Conservation (phyloP, 2,888 invertebrate genomes). For the Autographa pulchrina region DNA sequence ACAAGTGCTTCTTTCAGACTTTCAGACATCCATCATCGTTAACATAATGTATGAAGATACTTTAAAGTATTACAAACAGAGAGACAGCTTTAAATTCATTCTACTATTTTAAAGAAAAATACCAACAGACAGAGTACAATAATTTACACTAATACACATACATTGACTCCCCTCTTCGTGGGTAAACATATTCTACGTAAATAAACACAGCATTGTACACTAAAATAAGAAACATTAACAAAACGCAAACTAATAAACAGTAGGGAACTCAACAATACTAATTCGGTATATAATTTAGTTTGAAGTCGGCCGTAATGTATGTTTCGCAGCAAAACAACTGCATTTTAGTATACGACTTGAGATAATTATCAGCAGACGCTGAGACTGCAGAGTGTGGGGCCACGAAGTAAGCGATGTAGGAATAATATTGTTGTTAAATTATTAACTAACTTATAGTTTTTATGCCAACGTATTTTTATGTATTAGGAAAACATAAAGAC, state of each 20-base stretch:
- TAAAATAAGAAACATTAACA: neutral
- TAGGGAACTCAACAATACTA: neutral
- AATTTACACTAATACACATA: neutral
- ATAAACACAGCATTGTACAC: neutral
- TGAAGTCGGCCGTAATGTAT: slow-evolving; percentile 13
- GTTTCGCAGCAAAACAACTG: slow-evolving; percentile 48
- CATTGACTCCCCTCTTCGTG: neutral
- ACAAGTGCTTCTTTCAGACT: neutral
- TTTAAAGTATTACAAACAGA: neutral
- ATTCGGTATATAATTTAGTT: neutral
- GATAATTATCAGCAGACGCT: slow-evolving; percentile 58
- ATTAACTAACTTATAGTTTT: too few species aligned
- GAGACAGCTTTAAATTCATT: neutral
- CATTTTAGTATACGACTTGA: slow-evolving; percentile 51
- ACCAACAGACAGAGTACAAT: neutral
- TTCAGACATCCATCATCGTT: neutral
- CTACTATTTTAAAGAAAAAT: neutral
- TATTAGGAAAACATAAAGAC: too few species aligned
- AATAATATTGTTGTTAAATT: neutral
- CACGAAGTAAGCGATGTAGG: slow-evolving; percentile 17
- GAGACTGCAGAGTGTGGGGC: slow-evolving; percentile 39
- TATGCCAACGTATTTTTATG: too few species aligned
- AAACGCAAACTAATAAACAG: neutral
- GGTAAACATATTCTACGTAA: neutral
- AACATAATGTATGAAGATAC: neutral